Evolutionary conservation across 2,888 invertebrate genomes (phyloP).

Genomic region (Keiferia lycopersicella): DNA sequence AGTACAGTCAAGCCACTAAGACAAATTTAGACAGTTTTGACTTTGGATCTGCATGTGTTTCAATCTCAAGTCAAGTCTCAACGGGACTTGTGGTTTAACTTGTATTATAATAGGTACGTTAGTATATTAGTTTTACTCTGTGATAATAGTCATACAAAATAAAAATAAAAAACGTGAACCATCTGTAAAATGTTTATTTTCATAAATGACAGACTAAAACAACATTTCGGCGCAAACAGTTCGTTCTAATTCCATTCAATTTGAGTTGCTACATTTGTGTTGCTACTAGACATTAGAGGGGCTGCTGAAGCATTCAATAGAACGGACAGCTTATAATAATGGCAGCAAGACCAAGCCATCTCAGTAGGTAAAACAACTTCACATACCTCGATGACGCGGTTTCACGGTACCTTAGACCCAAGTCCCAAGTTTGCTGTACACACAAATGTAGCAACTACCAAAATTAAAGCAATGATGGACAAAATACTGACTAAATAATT

Average conservation of each 20-base stretch:
- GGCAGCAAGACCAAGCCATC: too few species aligned
- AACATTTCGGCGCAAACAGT: slow-evolving; percentile 62
- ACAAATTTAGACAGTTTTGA: too few species aligned
- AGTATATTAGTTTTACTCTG: too few species aligned
- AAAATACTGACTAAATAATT: slow-evolving; percentile 15
- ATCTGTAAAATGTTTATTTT: slow-evolving; percentile 70
- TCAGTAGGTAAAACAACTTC: neutral
- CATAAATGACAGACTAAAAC: slow-evolving; percentile 69
- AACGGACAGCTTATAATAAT: too few species aligned
- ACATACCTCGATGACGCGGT: too few species aligned
- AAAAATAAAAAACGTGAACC: slow-evolving; percentile 34
- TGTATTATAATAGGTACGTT: too few species aligned
- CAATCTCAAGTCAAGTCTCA: too few species aligned
- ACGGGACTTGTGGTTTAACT: neutral
- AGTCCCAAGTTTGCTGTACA: too few species aligned
- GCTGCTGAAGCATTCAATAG: slow-evolving; percentile 35
- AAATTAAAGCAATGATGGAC: neutral
- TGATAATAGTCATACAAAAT: too few species aligned
- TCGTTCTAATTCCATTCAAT: slow-evolving; percentile 53
- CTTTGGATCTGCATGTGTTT: too few species aligned
- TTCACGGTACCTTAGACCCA: too few species aligned
- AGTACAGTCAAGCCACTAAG: too few species aligned
- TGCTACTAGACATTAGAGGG: slow-evolving; percentile 38
- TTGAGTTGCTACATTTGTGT: slow-evolving; percentile 42
- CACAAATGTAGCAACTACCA: neutral